Percentiles rank a stretch among this genome's conserved stretches.
These are phyloP conservation scores for Epizoanthus scotinus DNA, from an alignment of 92 coral and sea anemone species.

Conservation along the genomic window DNA sequence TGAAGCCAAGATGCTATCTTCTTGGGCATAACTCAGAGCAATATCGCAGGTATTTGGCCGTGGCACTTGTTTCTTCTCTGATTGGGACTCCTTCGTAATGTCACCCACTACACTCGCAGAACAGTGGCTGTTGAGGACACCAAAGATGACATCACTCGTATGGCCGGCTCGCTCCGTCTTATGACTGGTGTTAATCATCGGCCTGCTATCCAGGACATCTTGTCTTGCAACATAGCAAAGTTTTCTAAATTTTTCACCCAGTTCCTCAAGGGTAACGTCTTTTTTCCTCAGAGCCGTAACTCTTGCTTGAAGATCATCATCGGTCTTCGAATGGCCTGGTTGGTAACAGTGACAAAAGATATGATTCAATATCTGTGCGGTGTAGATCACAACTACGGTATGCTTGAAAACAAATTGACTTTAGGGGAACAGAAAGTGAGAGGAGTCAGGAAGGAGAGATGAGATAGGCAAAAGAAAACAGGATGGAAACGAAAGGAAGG, in stretches of 20 bases:
- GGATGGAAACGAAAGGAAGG: neutral
- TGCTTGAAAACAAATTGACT: neutral
- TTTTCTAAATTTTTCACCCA: constrained; percentile 65
- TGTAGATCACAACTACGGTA: neutral
- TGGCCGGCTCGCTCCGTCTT: constrained; percentile 29
- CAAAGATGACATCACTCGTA: neutral
- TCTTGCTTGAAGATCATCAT: constrained; percentile 49
- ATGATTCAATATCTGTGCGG: neutral
- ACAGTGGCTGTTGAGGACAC: neutral
- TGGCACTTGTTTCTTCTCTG: constrained; percentile 3
- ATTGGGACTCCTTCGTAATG: neutral
- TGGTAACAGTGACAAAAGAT: neutral
- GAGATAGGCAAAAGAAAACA: neutral
- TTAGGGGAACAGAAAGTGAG: neutral
- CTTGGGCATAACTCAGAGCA: constrained; percentile 71
- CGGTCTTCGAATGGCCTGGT: constrained; percentile 24
- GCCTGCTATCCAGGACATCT: constrained; percentile 28
- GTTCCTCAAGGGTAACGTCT: constrained; percentile 51
- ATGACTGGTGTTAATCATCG: constrained; percentile 20
- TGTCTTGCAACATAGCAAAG: constrained; percentile 52
- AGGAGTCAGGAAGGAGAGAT: neutral
- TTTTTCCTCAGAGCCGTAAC: constrained; percentile 24
- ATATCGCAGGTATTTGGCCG: constrained; percentile 33
- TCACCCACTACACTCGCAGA: neutral
- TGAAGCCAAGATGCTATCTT: constrained; percentile 53